Conservation (phyloP, 1,140 invertebrate genomes). For the Lepidurus couesii region DNA sequence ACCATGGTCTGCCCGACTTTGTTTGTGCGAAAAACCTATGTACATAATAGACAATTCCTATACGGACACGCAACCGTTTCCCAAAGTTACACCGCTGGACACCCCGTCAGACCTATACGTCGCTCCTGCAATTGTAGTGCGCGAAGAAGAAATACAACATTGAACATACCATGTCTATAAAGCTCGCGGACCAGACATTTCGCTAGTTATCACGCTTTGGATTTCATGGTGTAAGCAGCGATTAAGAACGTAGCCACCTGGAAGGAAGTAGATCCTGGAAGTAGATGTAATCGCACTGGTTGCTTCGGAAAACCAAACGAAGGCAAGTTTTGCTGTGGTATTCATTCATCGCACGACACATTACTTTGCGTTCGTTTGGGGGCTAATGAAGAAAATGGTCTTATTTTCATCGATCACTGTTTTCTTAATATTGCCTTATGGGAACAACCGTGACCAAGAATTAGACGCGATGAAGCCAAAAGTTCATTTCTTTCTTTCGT, state of each 20-base stretch:
- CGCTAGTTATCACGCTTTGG: background rate
- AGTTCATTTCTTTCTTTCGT: background rate
- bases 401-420: background rate
- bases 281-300: conserved; percentile 52
- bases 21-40: conserved; percentile 62
- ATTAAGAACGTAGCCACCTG: conserved; percentile 36
- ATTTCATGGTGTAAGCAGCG: no score
- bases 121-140: conserved; percentile 33
- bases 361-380: conserved; percentile 47
- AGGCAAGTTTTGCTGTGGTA: conserved; percentile 56
- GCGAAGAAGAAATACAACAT: background rate
- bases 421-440: background rate
- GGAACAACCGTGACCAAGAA: background rate
- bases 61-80: conserved; percentile 48
- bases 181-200: background rate
- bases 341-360: conserved; percentile 49
- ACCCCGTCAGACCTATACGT: conserved; percentile 49
- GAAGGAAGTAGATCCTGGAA: conserved; percentile 43
- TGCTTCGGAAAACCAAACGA: conserved; percentile 50
- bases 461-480: background rate
- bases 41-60: conserved; percentile 57
- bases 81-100: conserved; percentile 51
- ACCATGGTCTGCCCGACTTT: conserved; percentile 59
- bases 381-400: conserved; percentile 40
- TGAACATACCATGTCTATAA: background rate